A percentile compares a stretch with the other conserved stretches of the same genome.
Conservation (phyloP, 2,888 invertebrate species). For the Helobdella robusta region DNA sequence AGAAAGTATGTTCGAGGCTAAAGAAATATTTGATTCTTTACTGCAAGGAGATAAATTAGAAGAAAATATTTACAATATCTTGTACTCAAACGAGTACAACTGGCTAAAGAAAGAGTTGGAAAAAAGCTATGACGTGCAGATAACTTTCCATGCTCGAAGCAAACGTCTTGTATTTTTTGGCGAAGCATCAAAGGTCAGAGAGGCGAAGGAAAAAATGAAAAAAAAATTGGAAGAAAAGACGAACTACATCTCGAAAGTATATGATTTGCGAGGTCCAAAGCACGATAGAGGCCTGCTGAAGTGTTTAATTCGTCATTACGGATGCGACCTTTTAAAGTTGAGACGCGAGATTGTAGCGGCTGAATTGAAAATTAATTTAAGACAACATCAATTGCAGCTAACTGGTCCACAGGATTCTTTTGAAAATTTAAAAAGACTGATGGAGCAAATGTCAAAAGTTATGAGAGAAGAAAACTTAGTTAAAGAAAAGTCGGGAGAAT, state of each 20-base stretch:
- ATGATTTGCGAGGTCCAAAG: neutral
- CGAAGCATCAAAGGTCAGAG: no score
- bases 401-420: neutral
- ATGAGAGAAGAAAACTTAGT: neutral
- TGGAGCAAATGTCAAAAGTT: neutral
- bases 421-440: neutral
- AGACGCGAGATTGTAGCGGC: neutral
- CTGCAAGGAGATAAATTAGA: no score
- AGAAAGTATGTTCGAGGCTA: no score
- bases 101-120: no score
- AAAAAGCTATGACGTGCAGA: no score
- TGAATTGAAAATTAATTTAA: neutral
- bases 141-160: no score
- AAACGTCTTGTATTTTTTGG: no score
- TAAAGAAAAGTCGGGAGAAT: no score
- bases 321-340: neutral
- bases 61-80: no score
- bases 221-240: neutral
- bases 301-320: neutral
- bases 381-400: neutral
- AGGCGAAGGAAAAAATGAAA: no score
- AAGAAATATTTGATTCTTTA: no score
- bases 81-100: no score
- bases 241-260: neutral
- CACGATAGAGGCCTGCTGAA: neutral